Base-by-base conservation (phyloP, 1,140 invertebrate genomes). In the Heliconius hewitsoni region DNA sequence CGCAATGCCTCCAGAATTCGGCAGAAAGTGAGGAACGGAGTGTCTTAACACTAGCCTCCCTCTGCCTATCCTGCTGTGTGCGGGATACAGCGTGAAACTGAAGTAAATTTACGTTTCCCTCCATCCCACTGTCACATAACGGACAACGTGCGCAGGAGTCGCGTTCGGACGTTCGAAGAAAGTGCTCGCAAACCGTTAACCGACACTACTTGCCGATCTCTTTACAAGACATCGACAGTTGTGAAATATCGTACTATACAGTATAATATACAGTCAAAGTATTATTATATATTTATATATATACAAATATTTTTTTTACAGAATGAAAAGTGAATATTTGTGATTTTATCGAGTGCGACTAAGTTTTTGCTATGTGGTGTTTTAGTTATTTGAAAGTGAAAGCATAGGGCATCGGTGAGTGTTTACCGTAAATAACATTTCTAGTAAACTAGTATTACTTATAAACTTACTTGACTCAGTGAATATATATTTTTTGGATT, bases 71-170 rank as follows among this genome's bases (percentile, higher is more conserved):
- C 23, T 23, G 23, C 23, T 23, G 23, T 23, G 23, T 23, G 23
- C 0, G 23, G 23, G 23, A 0, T 23, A 23, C 23, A 23, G 23
- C 23, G 23, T 23, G 23, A 23, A 23, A 23, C 23, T 23, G 23
- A 27, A 66, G 27, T 27, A 16, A 27, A 66, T 30, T 13, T 3
- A 27, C 60, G 30, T 27, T 82, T 83, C 88, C 88, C 86, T 84
- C 86, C 84, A 85, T 83, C 80, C 77, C 74, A 50, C 78, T 73
- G n/a, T 46, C 19, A 76, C 71, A 81, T 79, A 81, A 81, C 82
- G 78, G 70, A 70, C 76, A 76, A 76, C 79, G 78, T 82, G 82
- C 76, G 71, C 80, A 82, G 81, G 84, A 90, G 85, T 90, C 76
- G 77, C 74, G 71, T 73, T 77, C 30, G 39, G 78, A 74, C 81